Evolutionary conservation across 2,888 invertebrate species (phyloP).

Genomic region (Trachelus stipa): DNA sequence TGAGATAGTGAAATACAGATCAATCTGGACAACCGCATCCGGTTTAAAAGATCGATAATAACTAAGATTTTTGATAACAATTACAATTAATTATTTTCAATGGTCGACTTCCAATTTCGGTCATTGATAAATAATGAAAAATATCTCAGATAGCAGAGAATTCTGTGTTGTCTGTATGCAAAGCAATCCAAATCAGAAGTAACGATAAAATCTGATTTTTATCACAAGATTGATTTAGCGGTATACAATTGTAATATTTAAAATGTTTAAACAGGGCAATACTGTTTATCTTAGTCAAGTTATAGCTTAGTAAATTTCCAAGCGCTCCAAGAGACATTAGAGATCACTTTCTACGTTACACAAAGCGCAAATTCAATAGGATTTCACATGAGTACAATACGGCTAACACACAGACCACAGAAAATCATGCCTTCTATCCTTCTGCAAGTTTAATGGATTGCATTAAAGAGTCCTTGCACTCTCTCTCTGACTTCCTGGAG

Average conservation of each 20-base stretch:
- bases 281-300: neutral
- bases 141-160: neutral
- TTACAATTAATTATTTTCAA: neutral
- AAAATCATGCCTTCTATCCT: neutral
- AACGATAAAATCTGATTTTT: neutral
- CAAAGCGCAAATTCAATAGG: neutral
- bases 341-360: neutral
- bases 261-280: neutral
- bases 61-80: neutral
- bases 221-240: neutral
- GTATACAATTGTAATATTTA: neutral
- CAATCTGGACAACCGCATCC: too few species aligned
- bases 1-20: too few species aligned
- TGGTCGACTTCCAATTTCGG: neutral
- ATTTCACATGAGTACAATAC: neutral
- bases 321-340: neutral
- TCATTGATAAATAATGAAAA: neutral
- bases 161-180: neutral
- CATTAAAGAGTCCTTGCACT: too few species aligned
- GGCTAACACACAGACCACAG: neutral
- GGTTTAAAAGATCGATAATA: neutral
- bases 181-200: neutral
- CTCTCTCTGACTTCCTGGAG: neutral
- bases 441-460: too few species aligned
- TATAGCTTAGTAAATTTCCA: neutral